Evolutionary conservation across 2,888 invertebrate genomes (phyloP).

Genomic region (Agrenia bidenticulata): DNA sequence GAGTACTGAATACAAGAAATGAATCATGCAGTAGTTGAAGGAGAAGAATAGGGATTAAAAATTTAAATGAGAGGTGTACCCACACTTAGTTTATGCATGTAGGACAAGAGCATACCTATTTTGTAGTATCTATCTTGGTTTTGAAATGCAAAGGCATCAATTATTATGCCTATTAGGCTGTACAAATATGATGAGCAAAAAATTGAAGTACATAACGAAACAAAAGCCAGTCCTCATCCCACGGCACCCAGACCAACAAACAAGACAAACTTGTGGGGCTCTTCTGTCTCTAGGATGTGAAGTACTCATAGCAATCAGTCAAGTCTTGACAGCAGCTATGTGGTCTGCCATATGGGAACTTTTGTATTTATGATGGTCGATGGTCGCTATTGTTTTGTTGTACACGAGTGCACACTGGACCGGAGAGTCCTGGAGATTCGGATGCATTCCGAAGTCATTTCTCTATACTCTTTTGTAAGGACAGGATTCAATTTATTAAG

Average conservation of each 20-base stretch:
- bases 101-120: not conserved
- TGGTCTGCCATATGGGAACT: constrained; percentile 14
- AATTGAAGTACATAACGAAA: not conserved
- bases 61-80: constrained; percentile 18
- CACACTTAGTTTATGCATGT: not conserved
- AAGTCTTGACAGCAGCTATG: constrained; percentile 17
- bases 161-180: constrained; percentile 5
- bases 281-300: not conserved
- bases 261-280: too few species aligned
- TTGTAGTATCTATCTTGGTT: not conserved
- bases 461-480: too few species aligned
- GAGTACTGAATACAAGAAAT: too few species aligned
- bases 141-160: constrained; percentile 5
- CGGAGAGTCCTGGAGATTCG: too few species aligned
- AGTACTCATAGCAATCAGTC: constrained; percentile 17
- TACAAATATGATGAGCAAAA: constrained; percentile 19
- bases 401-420: too few species aligned
- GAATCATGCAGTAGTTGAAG: too few species aligned
- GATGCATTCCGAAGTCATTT: too few species aligned
- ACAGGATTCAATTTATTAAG: too few species aligned
- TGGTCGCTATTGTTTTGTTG: too few species aligned
- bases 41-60: not conserved
- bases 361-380: not conserved
- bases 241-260: constrained; percentile 4
- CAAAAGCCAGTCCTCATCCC: not conserved